phyloP scores from a whole-genome alignment of 1,140 invertebrate species.

The Musca domestica region DNA sequence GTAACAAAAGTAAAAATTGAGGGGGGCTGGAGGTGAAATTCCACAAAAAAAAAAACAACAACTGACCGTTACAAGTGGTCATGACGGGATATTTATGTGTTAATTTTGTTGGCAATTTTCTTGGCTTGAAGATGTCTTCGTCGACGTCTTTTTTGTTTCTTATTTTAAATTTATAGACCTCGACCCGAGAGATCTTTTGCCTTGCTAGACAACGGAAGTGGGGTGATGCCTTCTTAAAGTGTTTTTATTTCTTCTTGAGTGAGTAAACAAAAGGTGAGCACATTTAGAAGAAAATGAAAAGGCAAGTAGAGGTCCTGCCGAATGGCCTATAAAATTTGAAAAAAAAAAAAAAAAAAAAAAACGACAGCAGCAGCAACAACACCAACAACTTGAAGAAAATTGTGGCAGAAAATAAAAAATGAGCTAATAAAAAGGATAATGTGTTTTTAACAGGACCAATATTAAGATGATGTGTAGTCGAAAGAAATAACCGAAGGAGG shows the following conservation, averaged over 20 bases:
- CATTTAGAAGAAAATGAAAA: neutral
- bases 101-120: slow-evolving; percentile 20
- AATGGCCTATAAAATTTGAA: neutral
- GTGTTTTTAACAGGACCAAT: slow-evolving; percentile 12
- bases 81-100: slow-evolving; percentile 21
- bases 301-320: no score
- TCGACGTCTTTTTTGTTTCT: neutral
- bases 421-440: slow-evolving; percentile 19
- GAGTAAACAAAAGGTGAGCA: neutral
- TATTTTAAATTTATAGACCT: slow-evolving; percentile 6
- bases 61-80: slow-evolving; percentile 2
- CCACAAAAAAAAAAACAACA: no score
- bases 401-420: slow-evolving; percentile 13
- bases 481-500: no score
- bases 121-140: no score
- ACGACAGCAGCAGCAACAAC: no score
- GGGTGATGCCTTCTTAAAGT: neutral
- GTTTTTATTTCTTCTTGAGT: neutral
- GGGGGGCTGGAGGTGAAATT: no score
- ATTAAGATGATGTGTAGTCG: neutral
- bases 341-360: no score
- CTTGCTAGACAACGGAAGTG: neutral
- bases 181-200: neutral
- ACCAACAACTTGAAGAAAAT: neutral
- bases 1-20: no score